Evolutionary conservation across 2,888 invertebrate species (phyloP).

Genomic region (Pheosia tremula): DNA sequence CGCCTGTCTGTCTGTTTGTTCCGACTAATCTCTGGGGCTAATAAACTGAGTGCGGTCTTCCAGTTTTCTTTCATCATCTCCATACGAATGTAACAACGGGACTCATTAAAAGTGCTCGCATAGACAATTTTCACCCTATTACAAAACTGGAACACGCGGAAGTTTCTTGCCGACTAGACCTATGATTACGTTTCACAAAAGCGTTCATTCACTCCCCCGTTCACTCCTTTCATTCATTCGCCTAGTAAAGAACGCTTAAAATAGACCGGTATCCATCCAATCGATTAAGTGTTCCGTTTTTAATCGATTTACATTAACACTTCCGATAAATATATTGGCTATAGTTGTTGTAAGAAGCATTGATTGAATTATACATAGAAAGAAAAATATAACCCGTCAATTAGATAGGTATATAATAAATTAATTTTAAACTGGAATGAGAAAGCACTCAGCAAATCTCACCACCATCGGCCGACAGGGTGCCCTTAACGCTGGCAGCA

Average conservation of each 20-base stretch:
- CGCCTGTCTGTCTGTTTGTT: too few relatives aligned
- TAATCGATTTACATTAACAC: slow-evolving; percentile 33
- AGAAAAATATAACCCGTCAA: too few relatives aligned
- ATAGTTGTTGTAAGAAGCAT: too few relatives aligned
- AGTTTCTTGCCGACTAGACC: slow-evolving; percentile 18
- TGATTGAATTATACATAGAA: too few relatives aligned
- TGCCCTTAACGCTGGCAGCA: too few relatives aligned
- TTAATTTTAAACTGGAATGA: too few relatives aligned
- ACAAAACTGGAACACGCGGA: slow-evolving; percentile 33
- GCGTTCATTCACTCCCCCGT: slow-evolving; percentile 45
- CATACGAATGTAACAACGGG: neutral
- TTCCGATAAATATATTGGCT: slow-evolving; percentile 24
- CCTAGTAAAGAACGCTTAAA: slow-evolving; percentile 36
- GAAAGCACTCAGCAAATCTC: too few relatives aligned
- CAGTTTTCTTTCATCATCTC: slow-evolving; percentile 1
- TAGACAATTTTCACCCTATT: slow-evolving; percentile 13
- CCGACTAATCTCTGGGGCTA: too few relatives aligned
- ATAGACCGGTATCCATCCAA: slow-evolving; percentile 41
- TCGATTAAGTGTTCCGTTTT: slow-evolving; percentile 26
- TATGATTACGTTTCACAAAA: neutral
- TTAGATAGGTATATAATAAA: too few relatives aligned
- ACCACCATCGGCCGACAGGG: too few relatives aligned
- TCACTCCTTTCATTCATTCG: slow-evolving; percentile 33
- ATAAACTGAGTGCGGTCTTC: neutral
- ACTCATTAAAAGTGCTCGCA: slow-evolving; percentile 6